Percentiles rank a stretch among this genome's conserved stretches.
Evolutionary conservation across 92 coral and sea anemone genomes (phyloP).

Genomic region (Pocillopora grandis): DNA sequence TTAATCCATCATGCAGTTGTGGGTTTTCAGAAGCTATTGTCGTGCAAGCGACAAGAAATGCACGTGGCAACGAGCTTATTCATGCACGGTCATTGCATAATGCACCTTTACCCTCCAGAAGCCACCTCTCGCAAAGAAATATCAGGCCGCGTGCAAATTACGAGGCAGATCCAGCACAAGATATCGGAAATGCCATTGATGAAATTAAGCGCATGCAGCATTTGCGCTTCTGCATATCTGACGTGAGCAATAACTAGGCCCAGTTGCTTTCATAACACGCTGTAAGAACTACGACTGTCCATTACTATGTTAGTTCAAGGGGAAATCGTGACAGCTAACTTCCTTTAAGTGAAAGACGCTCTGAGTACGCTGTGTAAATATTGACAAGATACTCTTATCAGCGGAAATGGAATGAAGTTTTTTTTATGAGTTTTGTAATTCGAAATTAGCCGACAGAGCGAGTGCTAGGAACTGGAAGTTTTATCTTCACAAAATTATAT

Average conservation of each 20-base stretch:
- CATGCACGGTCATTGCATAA: too few species aligned
- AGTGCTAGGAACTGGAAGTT: not conserved
- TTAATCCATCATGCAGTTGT: too few species aligned
- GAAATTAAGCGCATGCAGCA: too few species aligned
- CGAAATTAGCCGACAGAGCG: not conserved
- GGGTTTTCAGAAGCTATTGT: too few species aligned
- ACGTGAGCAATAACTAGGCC: not conserved
- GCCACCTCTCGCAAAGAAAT: too few species aligned
- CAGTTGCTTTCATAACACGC: not conserved
- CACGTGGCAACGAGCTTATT: too few species aligned
- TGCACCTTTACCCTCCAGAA: too few species aligned
- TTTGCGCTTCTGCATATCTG: not conserved
- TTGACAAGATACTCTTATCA: slow-evolving; percentile 23
- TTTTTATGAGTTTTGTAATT: slow-evolving; percentile 10
- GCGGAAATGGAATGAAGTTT: slow-evolving; percentile 21
- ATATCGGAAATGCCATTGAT: too few species aligned
- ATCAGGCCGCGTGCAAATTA: too few species aligned
- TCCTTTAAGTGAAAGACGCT: not conserved
- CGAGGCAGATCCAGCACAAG: too few species aligned
- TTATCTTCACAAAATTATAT: slow-evolving; percentile 34
- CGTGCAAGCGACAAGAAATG: too few species aligned
- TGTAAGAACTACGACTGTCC: not conserved
- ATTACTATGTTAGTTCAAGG: not conserved
- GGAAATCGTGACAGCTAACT: not conserved
- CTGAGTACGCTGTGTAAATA: slow-evolving; percentile 11